A percentile compares a stretch with the other conserved stretches of the same genome.
Conservation (phyloP, 1,140 invertebrate genomes). For the Cylas formicarius region DNA sequence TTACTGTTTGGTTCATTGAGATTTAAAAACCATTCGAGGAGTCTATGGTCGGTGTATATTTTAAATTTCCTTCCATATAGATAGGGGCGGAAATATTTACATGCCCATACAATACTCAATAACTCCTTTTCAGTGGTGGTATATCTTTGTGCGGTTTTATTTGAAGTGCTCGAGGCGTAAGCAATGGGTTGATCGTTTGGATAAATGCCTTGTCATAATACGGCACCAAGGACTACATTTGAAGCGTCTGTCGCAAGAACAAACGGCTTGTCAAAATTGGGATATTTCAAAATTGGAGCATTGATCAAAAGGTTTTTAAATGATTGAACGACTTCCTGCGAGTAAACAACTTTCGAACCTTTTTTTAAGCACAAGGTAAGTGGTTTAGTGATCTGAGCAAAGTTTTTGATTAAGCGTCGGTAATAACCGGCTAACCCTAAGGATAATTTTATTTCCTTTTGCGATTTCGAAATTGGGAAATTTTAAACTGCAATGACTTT, state of each 20-base stretch:
- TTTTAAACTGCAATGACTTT: slow-evolving; percentile 32
- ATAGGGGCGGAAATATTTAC: slow-evolving; percentile 39
- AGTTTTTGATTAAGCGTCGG: slow-evolving; percentile 26
- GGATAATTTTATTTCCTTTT: slow-evolving; percentile 35
- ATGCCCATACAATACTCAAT: slow-evolving; percentile 40
- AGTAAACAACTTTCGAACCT: slow-evolving; percentile 1
- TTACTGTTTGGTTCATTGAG: too few relatives aligned
- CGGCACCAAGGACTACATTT: slow-evolving; percentile 23
- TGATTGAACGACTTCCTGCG: neutral
- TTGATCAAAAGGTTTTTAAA: slow-evolving; percentile 17
- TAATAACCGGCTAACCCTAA: slow-evolving; percentile 31
- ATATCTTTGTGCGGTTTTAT: slow-evolving; percentile 30
- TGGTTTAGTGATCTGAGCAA: slow-evolving; percentile 21
- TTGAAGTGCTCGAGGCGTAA: slow-evolving; percentile 29
- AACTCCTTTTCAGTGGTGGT: slow-evolving; percentile 37
- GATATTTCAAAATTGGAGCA: slow-evolving; percentile 25
- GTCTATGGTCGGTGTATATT: slow-evolving; percentile 42
- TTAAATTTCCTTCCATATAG: slow-evolving; percentile 38
- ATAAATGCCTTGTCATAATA: slow-evolving; percentile 26
- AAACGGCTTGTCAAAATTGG: slow-evolving; percentile 26
- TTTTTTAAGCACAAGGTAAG: slow-evolving; percentile 15
- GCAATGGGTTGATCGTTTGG: slow-evolving; percentile 29
- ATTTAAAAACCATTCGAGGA: slow-evolving; percentile 39
- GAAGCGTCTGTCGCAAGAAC: slow-evolving; percentile 28
- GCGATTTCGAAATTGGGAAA: slow-evolving; percentile 27